Evolutionary conservation across 2,797 vertebrate species (phyloP).

Genomic region (Sebastes cheni): DNA sequence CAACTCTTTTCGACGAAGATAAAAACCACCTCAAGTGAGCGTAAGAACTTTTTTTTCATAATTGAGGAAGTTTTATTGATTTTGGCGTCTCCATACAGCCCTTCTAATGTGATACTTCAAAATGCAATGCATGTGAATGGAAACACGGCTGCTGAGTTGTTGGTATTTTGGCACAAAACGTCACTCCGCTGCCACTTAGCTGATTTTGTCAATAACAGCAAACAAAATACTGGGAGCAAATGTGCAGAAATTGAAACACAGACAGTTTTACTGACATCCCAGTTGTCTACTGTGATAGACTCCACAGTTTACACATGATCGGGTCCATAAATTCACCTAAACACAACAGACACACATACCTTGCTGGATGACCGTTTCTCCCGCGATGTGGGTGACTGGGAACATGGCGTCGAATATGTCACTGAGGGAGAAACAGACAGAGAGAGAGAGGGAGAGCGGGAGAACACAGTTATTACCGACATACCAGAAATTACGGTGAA

Average conservation of each 20-base stretch:
- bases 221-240: background rate
- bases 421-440: constrained; percentile 76
- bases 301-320: background rate
- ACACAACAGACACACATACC: constrained; percentile 77
- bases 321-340: background rate
- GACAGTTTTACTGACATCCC: background rate
- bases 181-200: background rate
- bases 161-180: background rate
- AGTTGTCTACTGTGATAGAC: background rate
- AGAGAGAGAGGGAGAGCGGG: background rate
- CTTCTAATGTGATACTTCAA: no score
- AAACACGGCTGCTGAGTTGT: background rate
- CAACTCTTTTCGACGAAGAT: no score
- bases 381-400: constrained; percentile 95
- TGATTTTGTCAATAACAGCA: background rate
- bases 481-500: constrained; percentile 9
- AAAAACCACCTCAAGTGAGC: no score
- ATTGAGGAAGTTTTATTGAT: no score
- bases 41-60: no score
- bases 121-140: background rate
- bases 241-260: background rate
- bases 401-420: constrained; percentile 99
- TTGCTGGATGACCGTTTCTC: constrained; percentile 97
- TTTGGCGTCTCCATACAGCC: no score
- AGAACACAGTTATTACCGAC: constrained; percentile 15